A percentile compares a stretch with the other conserved stretches of the same genome.
phyloP scores from a whole-genome alignment of 1,140 invertebrate genomes.

The Gonatopus flavifemur region DNA sequence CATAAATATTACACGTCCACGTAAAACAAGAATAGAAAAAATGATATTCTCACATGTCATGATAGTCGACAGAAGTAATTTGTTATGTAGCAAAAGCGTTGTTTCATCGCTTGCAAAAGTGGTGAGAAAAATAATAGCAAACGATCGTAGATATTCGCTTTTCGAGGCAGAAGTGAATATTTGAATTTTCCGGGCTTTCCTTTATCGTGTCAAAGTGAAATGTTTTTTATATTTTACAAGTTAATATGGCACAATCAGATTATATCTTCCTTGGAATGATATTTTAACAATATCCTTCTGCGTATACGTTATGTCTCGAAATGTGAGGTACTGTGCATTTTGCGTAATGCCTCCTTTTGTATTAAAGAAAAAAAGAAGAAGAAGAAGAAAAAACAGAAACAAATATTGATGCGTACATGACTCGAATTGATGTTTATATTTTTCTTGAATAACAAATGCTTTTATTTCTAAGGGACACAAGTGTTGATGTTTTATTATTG shows the following conservation, averaged over 20 bases:
- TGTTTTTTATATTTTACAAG: conserved; percentile 1
- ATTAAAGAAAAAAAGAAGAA: conserved; percentile 5
- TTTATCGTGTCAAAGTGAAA: no score
- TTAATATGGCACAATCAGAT: conserved; percentile 18
- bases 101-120: conserved; percentile 2
- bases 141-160: neutral
- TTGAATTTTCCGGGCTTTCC: no score
- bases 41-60: neutral
- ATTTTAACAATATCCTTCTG: conserved; percentile 11
- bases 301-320: conserved; percentile 18
- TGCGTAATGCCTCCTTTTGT: neutral
- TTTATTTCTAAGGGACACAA: conserved; percentile 7
- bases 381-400: conserved; percentile 1
- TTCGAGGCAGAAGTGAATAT: neutral
- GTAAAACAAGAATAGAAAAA: no score
- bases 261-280: neutral
- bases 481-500: conserved; percentile 15
- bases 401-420: conserved; percentile 14
- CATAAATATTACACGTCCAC: no score
- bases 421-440: conserved; percentile 7
- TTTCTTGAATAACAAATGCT: conserved; percentile 12
- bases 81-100: conserved; percentile 3
- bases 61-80: neutral
- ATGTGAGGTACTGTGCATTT: conserved; percentile 3
- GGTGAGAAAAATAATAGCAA: conserved; percentile 23